Evolutionary conservation across 2,888 invertebrate species (phyloP).

Genomic region (Terebella lapidaria): DNA sequence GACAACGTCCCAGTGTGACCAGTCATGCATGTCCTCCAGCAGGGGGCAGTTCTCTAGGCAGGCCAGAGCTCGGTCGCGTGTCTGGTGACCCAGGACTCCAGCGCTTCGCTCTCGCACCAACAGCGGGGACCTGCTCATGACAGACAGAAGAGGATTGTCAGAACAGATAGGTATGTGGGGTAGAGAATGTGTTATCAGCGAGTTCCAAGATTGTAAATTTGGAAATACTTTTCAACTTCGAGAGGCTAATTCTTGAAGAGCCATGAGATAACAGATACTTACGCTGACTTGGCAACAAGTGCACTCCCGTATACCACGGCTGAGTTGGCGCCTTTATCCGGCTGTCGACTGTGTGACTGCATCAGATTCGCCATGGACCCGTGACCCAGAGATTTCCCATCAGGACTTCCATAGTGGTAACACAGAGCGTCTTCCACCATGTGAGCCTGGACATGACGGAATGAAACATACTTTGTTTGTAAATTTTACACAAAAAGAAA

Average conservation of each 20-base stretch:
- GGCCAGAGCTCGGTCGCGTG: conserved; percentile 38
- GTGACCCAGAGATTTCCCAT: conserved; percentile 38
- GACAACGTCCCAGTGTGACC: conserved; percentile 47
- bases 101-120: conserved; percentile 21
- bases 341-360: conserved; percentile 14
- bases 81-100: conserved; percentile 42
- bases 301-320: conserved; percentile 36
- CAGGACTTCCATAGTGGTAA: conserved; percentile 39
- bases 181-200: not conserved
- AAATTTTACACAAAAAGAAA: too few relatives aligned
- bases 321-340: conserved; percentile 26
- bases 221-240: too few relatives aligned
- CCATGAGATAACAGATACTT: too few relatives aligned
- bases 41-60: conserved; percentile 47
- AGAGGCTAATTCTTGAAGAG: too few relatives aligned
- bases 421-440: conserved; percentile 37
- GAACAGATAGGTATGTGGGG: not conserved
- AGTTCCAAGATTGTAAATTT: too few relatives aligned
- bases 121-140: not conserved
- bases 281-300: conserved; percentile 31
- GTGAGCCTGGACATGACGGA: conserved; percentile 27
- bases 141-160: not conserved
- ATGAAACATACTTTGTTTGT: too few relatives aligned
- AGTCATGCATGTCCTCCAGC: conserved; percentile 39
- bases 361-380: conserved; percentile 31